Percentiles rank a stretch among this genome's conserved stretches.
Evolutionary conservation across 2,113 vertebrate genomes (phyloP).

Genomic region (Madoqua kirkii): DNA sequence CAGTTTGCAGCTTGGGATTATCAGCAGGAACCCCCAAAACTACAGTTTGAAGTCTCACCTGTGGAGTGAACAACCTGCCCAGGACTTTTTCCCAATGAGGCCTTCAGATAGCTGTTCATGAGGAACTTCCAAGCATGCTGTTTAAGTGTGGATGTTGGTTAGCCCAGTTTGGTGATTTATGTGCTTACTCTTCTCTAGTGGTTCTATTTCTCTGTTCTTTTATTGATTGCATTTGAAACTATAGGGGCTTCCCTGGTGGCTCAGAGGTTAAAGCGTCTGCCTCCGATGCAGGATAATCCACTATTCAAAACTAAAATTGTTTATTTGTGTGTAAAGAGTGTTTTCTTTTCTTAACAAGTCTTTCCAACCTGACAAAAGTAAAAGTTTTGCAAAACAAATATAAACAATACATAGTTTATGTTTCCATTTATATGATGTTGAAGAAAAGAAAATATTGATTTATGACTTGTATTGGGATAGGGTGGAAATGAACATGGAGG

Average conservation of each 20-base stretch:
- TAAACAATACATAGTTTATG: neutral
- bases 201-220: neutral
- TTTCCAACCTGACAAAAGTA: neutral
- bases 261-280: too few species aligned
- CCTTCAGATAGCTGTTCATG: neutral
- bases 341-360: neutral
- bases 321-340: neutral
- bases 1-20: neutral
- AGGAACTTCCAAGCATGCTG: neutral
- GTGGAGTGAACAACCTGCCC: neutral
- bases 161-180: neutral
- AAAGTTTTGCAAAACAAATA: neutral
- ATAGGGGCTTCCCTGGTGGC: neutral
- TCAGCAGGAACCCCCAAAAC: fast-evolving
- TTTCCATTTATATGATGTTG: neutral
- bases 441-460: neutral
- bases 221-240: neutral
- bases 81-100: neutral
- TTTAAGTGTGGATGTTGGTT: neutral
- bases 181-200: neutral
- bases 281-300: neutral
- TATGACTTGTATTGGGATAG: neutral
- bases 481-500: neutral
- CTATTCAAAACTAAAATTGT: neutral
- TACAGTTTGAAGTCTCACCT: neutral